Evolutionary conservation across 2,797 vertebrate species (phyloP).

Genomic region (Vultur gryphus): DNA sequence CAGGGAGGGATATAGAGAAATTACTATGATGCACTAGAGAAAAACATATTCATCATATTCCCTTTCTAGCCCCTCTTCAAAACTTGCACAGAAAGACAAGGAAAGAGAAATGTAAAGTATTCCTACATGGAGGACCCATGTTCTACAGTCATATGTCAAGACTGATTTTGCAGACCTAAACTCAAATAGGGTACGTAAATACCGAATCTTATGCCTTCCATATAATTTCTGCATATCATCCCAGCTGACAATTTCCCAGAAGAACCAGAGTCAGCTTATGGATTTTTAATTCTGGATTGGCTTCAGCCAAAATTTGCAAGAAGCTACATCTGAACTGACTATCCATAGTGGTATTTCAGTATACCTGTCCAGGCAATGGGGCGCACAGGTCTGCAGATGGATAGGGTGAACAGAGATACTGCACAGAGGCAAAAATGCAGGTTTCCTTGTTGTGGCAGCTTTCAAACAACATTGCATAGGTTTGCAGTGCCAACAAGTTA

Average conservation of each 20-base stretch:
- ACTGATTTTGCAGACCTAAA: not conserved
- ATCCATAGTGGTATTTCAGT: not conserved
- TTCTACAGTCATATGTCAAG: not conserved
- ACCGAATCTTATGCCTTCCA: not conserved
- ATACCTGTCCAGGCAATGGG: not conserved
- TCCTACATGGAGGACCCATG: not conserved
- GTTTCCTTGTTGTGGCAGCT: not conserved
- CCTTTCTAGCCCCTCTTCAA: not conserved
- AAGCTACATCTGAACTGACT: not conserved
- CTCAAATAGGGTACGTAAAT: not conserved
- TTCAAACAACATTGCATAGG: not conserved
- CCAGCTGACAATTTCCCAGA: not conserved
- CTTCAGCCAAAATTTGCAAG: not conserved
- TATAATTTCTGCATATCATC: not conserved
- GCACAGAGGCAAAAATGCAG: not conserved
- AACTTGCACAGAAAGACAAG: not conserved
- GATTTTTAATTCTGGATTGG: not conserved
- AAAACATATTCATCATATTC: not conserved
- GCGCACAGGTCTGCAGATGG: not conserved
- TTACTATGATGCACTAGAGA: not conserved
- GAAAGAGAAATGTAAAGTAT: not conserved
- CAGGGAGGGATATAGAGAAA: not conserved
- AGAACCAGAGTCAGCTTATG: not conserved
- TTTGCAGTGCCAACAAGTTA: not conserved
- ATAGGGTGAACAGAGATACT: not conserved